Evolutionary conservation across 2,888 invertebrate species (phyloP), one percentile per base, ranked within the genome.

Genomic region (Fragum fragum): DNA sequence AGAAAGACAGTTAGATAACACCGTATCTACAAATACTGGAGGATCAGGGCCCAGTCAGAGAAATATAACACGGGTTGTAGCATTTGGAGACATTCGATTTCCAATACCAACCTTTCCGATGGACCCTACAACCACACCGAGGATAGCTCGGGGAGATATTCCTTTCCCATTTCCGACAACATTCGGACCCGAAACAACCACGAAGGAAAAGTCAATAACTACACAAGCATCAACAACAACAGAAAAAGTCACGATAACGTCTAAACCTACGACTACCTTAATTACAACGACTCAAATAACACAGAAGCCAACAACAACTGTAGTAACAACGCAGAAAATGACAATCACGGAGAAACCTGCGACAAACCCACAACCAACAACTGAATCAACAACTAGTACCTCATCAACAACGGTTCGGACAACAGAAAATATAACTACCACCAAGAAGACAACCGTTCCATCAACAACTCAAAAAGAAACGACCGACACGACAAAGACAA

Each of bases 81-180:
- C 53, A 9, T 52, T 53, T 29, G 70, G 79, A 23, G 74, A 79
- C 70, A 74, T 79, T 5, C 23, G 29, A n/a, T 74, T 79, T 23
- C 74, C 73, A 5, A 3, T 74, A 18, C 79, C 79, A n/a, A 69
- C 47, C 7, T 32, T 61, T 16, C 59, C 69, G 7, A 73, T 66
- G n/a, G 9, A 42, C 16, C 47, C 55, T 1, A 61, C 71, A 11
- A 76, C 73, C 14, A 29, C 32, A 16, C 69, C 76, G n/a, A 21
- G 11, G 9, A 16, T 52, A 14, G 26, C 52, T 3, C 47, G 71
- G 23, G 76, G 76, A n/a, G 72, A 77, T 28, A 77, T 72, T 11
- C 18, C 42, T 1, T 77, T 77, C 39, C 63, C 53, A 21, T 61
- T 77, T n/a, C 73, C 73, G 9, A 21, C 52, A 9, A 57, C 68